These are phyloP conservation scores for Gambusia yucatana DNA, from an alignment of 2,797 vertebrate species.

Conservation along the genomic window DNA sequence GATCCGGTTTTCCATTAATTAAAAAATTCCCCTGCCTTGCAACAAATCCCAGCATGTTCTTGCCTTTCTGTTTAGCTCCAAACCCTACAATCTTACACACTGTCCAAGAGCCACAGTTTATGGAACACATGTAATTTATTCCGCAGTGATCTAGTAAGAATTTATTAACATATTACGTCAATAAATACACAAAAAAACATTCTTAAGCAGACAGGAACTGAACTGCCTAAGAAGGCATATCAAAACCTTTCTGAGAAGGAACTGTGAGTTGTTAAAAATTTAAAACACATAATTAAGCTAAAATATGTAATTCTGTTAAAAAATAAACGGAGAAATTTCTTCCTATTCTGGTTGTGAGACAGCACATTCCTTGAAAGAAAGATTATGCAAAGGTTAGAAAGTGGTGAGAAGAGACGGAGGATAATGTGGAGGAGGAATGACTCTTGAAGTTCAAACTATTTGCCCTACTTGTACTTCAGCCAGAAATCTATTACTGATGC, in stretches of 20 bases:
- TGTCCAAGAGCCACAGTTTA: neutral
- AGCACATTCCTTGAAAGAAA: slow-evolving; percentile 54
- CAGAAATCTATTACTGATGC: slow-evolving; percentile 56
- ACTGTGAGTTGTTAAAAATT: neutral
- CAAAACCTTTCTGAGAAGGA: neutral
- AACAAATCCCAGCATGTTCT: neutral
- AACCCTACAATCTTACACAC: neutral
- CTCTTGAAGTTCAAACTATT: slow-evolving; percentile 72
- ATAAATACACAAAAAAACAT: neutral
- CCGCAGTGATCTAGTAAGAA: neutral
- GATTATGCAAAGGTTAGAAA: slow-evolving; percentile 36
- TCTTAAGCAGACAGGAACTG: neutral
- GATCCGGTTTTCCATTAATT: neutral
- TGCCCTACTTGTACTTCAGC: slow-evolving; percentile 78
- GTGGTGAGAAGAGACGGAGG: slow-evolving; percentile 35
- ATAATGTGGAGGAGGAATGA: slow-evolving; percentile 50
- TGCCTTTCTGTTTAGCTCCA: neutral
- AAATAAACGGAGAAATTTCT: neutral
- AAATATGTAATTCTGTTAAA: neutral
- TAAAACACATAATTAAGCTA: neutral
- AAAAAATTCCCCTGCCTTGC: neutral
- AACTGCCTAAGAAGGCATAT: neutral
- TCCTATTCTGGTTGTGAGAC: slow-evolving; percentile 33
- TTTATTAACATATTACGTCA: neutral
- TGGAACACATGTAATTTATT: neutral